These are phyloP conservation scores for Leucophenga maculata DNA, from an alignment of 2,888 invertebrate genomes.

Conservation along the genomic window DNA sequence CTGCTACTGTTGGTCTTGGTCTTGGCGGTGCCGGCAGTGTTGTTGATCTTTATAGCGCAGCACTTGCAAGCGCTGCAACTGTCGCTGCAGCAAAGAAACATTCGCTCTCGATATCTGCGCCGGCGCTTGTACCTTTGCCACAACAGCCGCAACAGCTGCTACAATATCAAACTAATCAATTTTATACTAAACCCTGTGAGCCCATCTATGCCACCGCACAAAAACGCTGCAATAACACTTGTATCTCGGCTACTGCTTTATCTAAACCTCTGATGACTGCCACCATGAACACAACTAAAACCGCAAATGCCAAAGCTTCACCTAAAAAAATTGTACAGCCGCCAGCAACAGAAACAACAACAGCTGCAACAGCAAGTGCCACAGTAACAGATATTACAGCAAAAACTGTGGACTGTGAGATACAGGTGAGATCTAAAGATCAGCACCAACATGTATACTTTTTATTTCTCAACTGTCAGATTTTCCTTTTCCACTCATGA, in stretches of 20 bases:
- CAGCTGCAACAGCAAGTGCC: conserved; percentile 19
- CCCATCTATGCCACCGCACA: conserved; percentile 71
- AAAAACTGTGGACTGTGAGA: conserved; percentile 47
- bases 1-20: conserved; percentile 52
- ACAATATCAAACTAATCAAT: conserved; percentile 41
- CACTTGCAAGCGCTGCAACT: conserved; percentile 47
- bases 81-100: conserved; percentile 39
- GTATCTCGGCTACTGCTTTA: conserved; percentile 62
- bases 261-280: conserved; percentile 62
- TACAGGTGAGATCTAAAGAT: conserved; percentile 59
- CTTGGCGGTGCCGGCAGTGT: conserved; percentile 48
- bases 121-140: conserved; percentile 41
- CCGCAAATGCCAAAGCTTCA: conserved; percentile 34
- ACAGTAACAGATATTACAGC: conserved; percentile 24
- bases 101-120: conserved; percentile 30
- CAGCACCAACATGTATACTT: conserved; percentile 21
- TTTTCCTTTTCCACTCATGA: too few species aligned
- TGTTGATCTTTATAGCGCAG: conserved; percentile 55
- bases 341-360: conserved; percentile 7
- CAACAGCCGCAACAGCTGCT: conserved; percentile 32
- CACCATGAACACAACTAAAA: conserved; percentile 50
- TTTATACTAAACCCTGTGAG: conserved; percentile 53
- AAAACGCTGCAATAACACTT: conserved; percentile 61
- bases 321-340: conserved; percentile 22
- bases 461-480: too few species aligned